Base-by-base conservation (phyloP, 2,797 vertebrate genomes). In the Hyperoplus lanceolatus region DNA sequence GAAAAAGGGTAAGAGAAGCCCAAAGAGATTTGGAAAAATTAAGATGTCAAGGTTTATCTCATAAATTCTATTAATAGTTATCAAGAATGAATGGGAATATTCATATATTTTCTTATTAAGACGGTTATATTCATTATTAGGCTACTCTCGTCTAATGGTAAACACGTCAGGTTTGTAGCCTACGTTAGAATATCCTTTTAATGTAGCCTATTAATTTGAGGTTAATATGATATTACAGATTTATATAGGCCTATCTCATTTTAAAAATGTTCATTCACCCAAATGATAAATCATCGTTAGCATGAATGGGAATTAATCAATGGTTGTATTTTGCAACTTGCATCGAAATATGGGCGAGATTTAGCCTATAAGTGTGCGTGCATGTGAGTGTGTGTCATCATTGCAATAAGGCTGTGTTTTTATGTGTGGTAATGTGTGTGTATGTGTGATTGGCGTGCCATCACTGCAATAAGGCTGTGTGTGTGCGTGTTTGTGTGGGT, bases 1-100 rank as follows among this genome's bases (percentile, higher is more conserved):
- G 53, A 53, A 56, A 78, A 74, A 75, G 39, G 90, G 91, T 90
- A 75, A 85, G 76, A 70, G 55, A 29, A 29, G 29, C 56, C 2
- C 4, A 0, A 1, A 5, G 36, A 56, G 51, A 48, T 15, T 1
- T 6, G 0, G 0, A 1, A 1, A 46, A 10, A 65, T 21, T 18
- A 16, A 68, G 3, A 58, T 66, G 11, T 18, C 50, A 36, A 0
- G 0, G 0, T 0, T 45, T 51, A 5, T 29, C 36, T 13, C 13
- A 0, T 12, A 5, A 6, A 5, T 12, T 16, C 2, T 3, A 12
- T 7, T 16, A 10, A 5, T 4, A 39, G 5, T 57, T 76, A 3
- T 60, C 21, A 12, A 58, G 5, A 21, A 45, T 15, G 0, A 1
- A 46, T 9, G 2, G 0, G 45, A 65, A 73, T 11, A 48, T 48